Evolutionary conservation across 2,113 vertebrate genomes (phyloP), one percentile per base, ranked within the genome.

Genomic region (Eptesicus fuscus): DNA sequence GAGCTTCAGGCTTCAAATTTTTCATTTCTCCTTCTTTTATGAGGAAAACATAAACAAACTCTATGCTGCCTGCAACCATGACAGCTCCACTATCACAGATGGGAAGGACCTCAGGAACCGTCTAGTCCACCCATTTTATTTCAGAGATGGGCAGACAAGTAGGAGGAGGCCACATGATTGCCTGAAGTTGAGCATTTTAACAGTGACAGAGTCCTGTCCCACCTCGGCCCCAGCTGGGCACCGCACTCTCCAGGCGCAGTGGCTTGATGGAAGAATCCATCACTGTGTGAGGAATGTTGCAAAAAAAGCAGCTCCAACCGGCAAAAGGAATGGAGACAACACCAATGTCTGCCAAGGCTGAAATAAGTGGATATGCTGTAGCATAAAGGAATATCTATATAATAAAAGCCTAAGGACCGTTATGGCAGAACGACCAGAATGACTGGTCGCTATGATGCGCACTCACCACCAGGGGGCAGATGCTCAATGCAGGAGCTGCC

Each of bases 1-100:
- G n/a, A 95, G 63, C 9, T 23, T 28, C 61, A 56, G 6, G 22
- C 80, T 97, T 90, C 88, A 70, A 37, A 23, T 91, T 95, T 96
- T 95, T 94, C 73, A 71, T 91, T 95, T 91, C 83, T 56, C 40
- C 71, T 95, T 40, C 0, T 17, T 28, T 88, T 28, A 63, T 14
- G 30, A 59, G 18, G 89, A 97, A 94, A 95, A 96, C 78, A 96
- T 12, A 88, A 0, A 65, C 17, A 78, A 17, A 87, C 71, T 51
- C 70, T 22, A 23, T 12, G 16, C 17, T 4, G 28, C 56, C 32
- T 61, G 53, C 88, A 49, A 1, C 28, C 14, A 44, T 8, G 14
- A 79, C 0, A 47, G 74, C 40, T 35, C 32, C 78, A 44, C 28
- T 37, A 13, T 13, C 9, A 9, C 1, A 51, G 80, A 67, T 2